A percentile compares a stretch with the other conserved stretches of the same genome.
These are phyloP conservation scores for Caenorhabditis imperialis DNA, from an alignment of 2,888 invertebrate species.

Conservation along the genomic window DNA sequence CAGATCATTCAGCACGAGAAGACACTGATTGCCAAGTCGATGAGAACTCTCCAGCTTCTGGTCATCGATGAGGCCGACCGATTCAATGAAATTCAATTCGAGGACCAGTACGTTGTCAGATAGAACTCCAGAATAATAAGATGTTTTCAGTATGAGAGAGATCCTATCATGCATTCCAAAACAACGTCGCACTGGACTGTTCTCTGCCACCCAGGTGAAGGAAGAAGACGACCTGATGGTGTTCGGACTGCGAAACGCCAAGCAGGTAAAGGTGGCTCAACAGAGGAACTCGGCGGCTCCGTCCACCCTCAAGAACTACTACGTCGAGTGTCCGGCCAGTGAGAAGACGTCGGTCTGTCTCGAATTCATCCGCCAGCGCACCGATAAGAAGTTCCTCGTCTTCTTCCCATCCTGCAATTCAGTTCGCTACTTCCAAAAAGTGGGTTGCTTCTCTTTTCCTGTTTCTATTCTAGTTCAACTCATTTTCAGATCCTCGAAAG, in stretches of 20 bases:
- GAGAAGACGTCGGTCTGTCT: slow-evolving; percentile 88
- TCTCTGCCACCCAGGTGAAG: slow-evolving; percentile 98
- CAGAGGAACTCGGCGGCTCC: slow-evolving; percentile 61
- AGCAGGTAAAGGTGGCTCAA: slow-evolving; percentile 61
- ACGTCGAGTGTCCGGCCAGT: slow-evolving; percentile 82
- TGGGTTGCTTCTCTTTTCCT: slow-evolving; percentile 24
- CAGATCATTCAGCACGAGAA: slow-evolving; percentile 82
- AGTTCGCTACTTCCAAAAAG: slow-evolving; percentile 89
- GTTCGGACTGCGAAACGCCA: slow-evolving; percentile 83
- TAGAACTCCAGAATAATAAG: not conserved
- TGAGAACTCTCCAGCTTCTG: slow-evolving; percentile 83
- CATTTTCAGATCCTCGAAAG: slow-evolving; percentile 60
- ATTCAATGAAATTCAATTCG: slow-evolving; percentile 92
- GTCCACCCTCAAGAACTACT: slow-evolving; percentile 64
- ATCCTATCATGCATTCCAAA: slow-evolving; percentile 92
- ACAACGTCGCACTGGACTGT: slow-evolving; percentile 94
- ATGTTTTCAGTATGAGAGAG: slow-evolving; percentile 83
- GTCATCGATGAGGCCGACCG: slow-evolving; percentile 97
- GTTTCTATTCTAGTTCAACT: too few relatives aligned
- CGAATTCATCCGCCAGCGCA: slow-evolving; percentile 83
- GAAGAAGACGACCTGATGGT: slow-evolving; percentile 91
- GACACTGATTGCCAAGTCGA: slow-evolving; percentile 37
- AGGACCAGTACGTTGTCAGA: slow-evolving; percentile 79
- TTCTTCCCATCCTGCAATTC: slow-evolving; percentile 96
- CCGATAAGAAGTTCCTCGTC: slow-evolving; percentile 80